These are phyloP conservation scores for Copidosoma aretas DNA, from an alignment of 2,888 invertebrate genomes.

Conservation along the genomic window DNA sequence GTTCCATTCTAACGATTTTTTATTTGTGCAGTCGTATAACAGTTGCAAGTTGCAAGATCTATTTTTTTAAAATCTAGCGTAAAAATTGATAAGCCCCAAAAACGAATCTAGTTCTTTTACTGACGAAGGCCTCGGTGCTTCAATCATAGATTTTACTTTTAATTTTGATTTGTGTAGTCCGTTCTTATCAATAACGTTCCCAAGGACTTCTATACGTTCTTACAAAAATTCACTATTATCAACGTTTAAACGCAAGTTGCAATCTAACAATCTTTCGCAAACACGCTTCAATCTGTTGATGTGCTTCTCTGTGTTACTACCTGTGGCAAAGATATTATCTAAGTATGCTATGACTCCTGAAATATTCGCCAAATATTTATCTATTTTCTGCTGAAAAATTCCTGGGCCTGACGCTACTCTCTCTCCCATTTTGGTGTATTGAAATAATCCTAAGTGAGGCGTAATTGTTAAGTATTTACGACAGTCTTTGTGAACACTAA, in stretches of 20 bases:
- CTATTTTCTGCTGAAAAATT: constrained; percentile 50
- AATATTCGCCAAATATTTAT: constrained; percentile 43
- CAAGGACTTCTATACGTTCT: neutral
- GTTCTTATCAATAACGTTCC: constrained; percentile 3
- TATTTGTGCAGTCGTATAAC: constrained; percentile 16
- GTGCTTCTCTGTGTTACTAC: neutral
- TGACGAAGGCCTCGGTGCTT: constrained; percentile 22
- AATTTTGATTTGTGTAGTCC: constrained; percentile 6
- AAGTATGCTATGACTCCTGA: constrained; percentile 40
- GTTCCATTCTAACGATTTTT: constrained; percentile 33
- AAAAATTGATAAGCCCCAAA: constrained; percentile 26
- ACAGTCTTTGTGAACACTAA: neutral
- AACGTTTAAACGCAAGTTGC: neutral
- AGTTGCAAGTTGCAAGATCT: neutral
- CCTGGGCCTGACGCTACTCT: constrained; percentile 41
- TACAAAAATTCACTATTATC: neutral
- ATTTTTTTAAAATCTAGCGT: constrained; percentile 22
- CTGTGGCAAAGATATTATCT: constrained; percentile 44
- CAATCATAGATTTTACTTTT: constrained; percentile 43
- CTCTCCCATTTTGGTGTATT: constrained; percentile 5
- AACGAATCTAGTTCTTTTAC: constrained; percentile 27
- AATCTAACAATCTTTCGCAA: neutral
- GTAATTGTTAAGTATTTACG: constrained; percentile 4
- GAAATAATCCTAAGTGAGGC: constrained; percentile 10
- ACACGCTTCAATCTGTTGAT: neutral